Base-by-base conservation (phyloP, 2,113 vertebrate species). In the Calidris pugnax region DNA sequence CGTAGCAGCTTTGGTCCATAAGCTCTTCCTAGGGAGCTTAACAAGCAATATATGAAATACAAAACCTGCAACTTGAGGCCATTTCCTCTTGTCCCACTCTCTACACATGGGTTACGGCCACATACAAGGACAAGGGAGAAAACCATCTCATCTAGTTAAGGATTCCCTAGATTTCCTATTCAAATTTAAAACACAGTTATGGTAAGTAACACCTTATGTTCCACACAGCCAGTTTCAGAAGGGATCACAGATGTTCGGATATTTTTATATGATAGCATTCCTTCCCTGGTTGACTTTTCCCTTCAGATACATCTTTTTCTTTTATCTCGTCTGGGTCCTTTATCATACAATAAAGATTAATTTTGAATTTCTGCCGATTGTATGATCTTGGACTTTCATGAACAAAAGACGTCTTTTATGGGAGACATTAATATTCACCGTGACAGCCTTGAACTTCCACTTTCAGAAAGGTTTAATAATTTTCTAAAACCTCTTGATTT, bases 401-500 rank as follows among this genome's bases (percentile, higher is more conserved):
- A 92, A 93, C 90, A 95, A 96, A 97, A 89, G n/a, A 4, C 57
- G 41, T 78, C 77, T 94, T 94, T 94, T 90, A 77, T 73, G 35
- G 81, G 59, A 48, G 72, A 75, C 67, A 97, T 97, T 94, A 97
- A 94, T 94, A 97, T 95, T 96, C 96, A 64, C 76, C 2, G 9
- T 76, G 73, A 78, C 89, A 90, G 71, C 78, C 82, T 35, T 45
- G 76, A 97, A 90, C 89, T 76, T 88, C 87, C 56, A 92, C 53
- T 95, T 64, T 56, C 80, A 93, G 78, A 94, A 95, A 95, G 85
- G 82, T 91, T 95, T 86, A 85, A 94, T 97, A 82, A 93, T 95
- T 97, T 95, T 94, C 93, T 95, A 73, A 95, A 96, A 86, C 79
- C 89, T 95, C 89, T 79, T 97, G 94, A 95, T 97, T 97, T 97